Evolutionary conservation across 2,113 vertebrate genomes (phyloP).

Genomic region (Platysternon megacephalum): DNA sequence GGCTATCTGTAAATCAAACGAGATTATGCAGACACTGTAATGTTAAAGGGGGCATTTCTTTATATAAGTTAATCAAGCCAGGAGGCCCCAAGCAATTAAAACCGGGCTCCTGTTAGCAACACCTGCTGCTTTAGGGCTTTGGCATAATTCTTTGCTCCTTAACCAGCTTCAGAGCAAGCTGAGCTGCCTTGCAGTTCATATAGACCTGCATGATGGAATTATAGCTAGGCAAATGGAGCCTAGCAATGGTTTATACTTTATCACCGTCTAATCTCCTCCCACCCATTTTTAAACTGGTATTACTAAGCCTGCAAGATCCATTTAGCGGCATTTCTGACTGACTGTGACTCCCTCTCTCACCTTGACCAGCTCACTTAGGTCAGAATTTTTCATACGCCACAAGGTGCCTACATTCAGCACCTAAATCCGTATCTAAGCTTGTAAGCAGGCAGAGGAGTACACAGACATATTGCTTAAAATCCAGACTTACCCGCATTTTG

Average conservation of each 20-base stretch:
- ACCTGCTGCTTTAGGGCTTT: conserved; percentile 19
- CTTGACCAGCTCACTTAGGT: not conserved
- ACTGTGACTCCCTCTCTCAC: not conserved
- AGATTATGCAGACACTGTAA: not conserved
- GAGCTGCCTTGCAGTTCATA: conserved; percentile 16
- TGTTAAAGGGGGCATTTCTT: not conserved
- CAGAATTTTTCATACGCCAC: not conserved
- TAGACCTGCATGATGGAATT: conserved; percentile 2
- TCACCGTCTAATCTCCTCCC: not conserved
- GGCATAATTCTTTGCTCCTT: not conserved
- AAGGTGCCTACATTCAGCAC: not conserved
- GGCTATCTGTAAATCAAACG: not conserved
- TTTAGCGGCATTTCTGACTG: not conserved
- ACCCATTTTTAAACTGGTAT: not conserved
- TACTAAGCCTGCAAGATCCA: not conserved
- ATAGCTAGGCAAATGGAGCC: not conserved
- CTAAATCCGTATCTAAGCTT: not conserved
- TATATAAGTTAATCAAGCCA: not conserved
- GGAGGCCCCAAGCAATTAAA: not conserved
- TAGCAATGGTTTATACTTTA: not conserved
- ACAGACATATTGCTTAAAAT: not conserved
- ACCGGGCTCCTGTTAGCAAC: not conserved
- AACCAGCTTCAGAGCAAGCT: not conserved
- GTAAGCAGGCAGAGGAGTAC: not conserved
- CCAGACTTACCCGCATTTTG: not conserved